Percentiles rank a stretch among this genome's conserved stretches.
Conservation (phyloP, 2,797 vertebrate genomes). For the Sarcophilus harrisii region DNA sequence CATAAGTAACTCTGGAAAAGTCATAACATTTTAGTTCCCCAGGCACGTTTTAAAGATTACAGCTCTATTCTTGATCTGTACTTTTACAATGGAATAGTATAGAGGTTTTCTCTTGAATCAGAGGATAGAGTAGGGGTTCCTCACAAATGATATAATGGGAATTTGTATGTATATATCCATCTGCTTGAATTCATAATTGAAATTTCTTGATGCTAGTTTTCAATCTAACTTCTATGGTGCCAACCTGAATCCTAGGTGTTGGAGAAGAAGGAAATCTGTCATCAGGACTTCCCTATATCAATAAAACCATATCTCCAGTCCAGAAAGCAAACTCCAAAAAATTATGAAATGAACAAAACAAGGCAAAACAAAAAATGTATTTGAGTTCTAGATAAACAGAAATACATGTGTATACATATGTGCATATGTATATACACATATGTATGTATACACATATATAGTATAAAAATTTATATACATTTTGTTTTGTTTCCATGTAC, state of each 20-base stretch:
- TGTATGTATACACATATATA: no score
- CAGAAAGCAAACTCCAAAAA: neutral
- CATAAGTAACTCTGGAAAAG: neutral
- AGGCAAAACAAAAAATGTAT: neutral
- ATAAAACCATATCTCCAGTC: neutral
- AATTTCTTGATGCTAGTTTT: neutral
- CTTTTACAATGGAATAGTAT: neutral
- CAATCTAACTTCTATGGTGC: neutral
- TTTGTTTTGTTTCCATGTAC: neutral
- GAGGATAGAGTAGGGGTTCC: neutral
- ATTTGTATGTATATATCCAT: neutral
- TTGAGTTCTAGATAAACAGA: neutral
- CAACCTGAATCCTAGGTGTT: neutral
- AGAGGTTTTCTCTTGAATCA: neutral
- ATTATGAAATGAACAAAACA: neutral
- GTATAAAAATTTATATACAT: neutral
- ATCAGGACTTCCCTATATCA: neutral
- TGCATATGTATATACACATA: no score
- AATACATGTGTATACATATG: neutral
- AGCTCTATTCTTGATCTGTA: neutral
- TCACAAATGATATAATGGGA: neutral
- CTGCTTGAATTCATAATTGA: neutral
- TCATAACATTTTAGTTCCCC: neutral
- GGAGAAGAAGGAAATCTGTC: neutral
- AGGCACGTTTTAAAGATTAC: neutral